Evolutionary conservation across 23 tunicate genomes (phyloP), one percentile per base, ranked within the genome.

Genomic region (Clavelina lepadiformis): DNA sequence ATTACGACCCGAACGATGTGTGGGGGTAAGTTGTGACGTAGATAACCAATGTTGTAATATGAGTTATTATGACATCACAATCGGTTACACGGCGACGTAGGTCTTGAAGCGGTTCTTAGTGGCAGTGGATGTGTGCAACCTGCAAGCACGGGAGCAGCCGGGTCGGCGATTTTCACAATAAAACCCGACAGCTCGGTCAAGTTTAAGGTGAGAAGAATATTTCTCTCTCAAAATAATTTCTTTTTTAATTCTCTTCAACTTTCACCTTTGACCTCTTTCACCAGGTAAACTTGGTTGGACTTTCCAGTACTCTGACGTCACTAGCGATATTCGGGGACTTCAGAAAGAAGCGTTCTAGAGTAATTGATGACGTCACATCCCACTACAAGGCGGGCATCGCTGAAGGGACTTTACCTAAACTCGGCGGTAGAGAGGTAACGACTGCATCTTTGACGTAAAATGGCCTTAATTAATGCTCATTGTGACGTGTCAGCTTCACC

Each of bases 121-220:
- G 93, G 93, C 26, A 84, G 72, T 58, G 47, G 71, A 1, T 84
- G 93, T 68, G 30, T 27, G 1, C 93, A 73, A 55, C 71, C 82
- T 31, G 74, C 82, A 0, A 61, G 68, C 38, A 84, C 93, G 28
- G 93, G 93, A 35, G 78, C 93, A 15, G 79, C 81, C 13, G 93
- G 93, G 4, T 76, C 83, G 1, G 93, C 83, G 3, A 56, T 77
- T 7, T 13, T 84, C 6, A 29, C 31, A 8, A 41, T 84, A 15
- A 77, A 84, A 34, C n/a, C 73, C 2, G 75, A 84, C 70, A 84
- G 77, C 72, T 61, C 77, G n/a, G 63, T 84, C 21, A 67, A 82
- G 1, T 83, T 75, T 30, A 38, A 72, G 77, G 91, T 82, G 54
- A 41, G 69, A 2, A 74, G 49, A 41, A 41, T 41, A 41, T 41